A percentile compares a stretch with the other conserved stretches of the same genome.
phyloP scores from a whole-genome alignment of 2,797 vertebrate genomes.

The Synanceia verrucosa region DNA sequence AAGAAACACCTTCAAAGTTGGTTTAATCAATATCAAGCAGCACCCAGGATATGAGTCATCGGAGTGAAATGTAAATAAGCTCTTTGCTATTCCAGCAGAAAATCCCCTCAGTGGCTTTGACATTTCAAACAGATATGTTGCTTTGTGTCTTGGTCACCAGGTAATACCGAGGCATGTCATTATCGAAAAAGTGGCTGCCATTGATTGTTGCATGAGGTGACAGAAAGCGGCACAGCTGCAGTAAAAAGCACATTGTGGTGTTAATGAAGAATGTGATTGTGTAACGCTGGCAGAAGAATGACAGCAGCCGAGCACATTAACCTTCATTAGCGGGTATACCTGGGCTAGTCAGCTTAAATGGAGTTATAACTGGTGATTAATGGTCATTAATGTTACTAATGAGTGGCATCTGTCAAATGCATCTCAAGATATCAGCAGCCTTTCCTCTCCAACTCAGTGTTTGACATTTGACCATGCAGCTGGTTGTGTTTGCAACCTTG shows the following conservation, averaged over 20 bases:
- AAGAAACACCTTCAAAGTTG: background rate
- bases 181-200: constrained; percentile 14
- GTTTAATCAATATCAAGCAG: background rate
- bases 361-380: constrained; percentile 74
- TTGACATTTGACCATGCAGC: background rate
- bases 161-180: constrained; percentile 35
- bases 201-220: constrained; percentile 32
- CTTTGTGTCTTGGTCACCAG: constrained; percentile 36
- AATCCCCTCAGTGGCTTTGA: constrained; percentile 15
- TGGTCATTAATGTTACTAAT: constrained; percentile 61
- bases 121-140: constrained; percentile 9
- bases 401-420: constrained; percentile 60
- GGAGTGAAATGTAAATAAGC: constrained; percentile 29
- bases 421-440: constrained; percentile 34
- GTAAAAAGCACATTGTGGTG: constrained; percentile 17
- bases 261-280: constrained; percentile 40
- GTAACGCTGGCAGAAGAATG: constrained; percentile 40
- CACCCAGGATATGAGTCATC: background rate
- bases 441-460: background rate
- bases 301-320: constrained; percentile 57
- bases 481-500: background rate
- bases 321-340: constrained; percentile 70
- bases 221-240: constrained; percentile 2
- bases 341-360: constrained; percentile 53
- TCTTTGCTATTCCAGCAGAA: constrained; percentile 20